These are phyloP conservation scores for Conger conger DNA, from an alignment of 2,113 vertebrate species.

Conservation along the genomic window DNA sequence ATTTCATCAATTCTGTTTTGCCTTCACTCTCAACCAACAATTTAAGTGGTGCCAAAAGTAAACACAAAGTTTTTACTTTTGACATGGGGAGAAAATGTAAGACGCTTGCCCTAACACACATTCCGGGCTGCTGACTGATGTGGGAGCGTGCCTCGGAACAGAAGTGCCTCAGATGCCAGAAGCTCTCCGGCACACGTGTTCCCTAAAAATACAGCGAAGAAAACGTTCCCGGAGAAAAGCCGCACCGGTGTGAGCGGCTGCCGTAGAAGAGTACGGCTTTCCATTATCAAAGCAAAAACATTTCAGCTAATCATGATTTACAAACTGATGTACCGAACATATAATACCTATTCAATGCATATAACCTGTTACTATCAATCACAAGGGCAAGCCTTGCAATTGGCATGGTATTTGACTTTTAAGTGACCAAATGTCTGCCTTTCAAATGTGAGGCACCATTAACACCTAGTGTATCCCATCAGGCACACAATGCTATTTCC, in stretches of 20 bases:
- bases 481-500: neutral
- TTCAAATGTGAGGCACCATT: neutral
- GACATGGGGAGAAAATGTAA: neutral
- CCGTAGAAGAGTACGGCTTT: too few relatives aligned
- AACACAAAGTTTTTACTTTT: neutral
- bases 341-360: neutral
- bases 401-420: neutral
- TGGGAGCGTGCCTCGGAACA: neutral
- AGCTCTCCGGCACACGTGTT: neutral
- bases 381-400: neutral
- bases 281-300: too few relatives aligned
- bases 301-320: neutral
- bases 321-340: neutral
- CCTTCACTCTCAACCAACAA: neutral
- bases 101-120: neutral
- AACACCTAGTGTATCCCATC: neutral
- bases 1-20: neutral
- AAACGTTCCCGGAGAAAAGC: neutral
- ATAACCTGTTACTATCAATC: neutral
- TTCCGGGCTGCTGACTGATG: neutral
- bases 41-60: neutral
- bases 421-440: neutral
- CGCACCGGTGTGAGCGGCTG: neutral
- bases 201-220: neutral
- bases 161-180: neutral